Evolutionary conservation across 2,797 vertebrate species (phyloP), one percentile per base, ranked within the genome.

Genomic region (Phaenicophaeus curvirostris): DNA sequence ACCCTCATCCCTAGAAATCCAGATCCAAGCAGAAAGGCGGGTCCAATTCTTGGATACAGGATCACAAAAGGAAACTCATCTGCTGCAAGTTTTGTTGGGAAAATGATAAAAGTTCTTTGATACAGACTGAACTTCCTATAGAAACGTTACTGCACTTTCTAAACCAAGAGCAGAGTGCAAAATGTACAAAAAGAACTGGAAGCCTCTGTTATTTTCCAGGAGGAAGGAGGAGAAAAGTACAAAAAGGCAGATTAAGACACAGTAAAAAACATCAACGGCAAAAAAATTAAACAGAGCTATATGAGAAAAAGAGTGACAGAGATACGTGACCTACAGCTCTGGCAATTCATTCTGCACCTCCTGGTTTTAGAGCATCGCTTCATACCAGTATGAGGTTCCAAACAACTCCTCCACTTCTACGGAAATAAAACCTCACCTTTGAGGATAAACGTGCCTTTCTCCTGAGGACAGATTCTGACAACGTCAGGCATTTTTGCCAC

Each of bases 401-500:
- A 53, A 63, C 8, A 63, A 54, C 9, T 31, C 15, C 16, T 66
- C 35, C 48, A 55, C 6, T 15, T 15, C 1, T 2, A 2, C 41
- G 13, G 59, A 77, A 81, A 27, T 28, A 54, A 35, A 41, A 20
- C n/a, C 80, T 68, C 95, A 99, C 99, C 99, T 96, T 97, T 98
- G 27, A 99, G 96, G 23, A 97, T 54, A 2, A 97, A 4, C 13
- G 61, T 86, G 23, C 98, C 98, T 67, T 98, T 97, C 17, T 50
- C 11, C 8, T 27, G 76, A 33, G 93, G 92, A 44, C 92, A 84
- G 57, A 99, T 6, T 5, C 75, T 92, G 55, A 99, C 98, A 42
- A 98, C 98, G 17, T 99, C 99, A 1, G 99, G 98, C 98, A 99
- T 99, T 61, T 98, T 98, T 33, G 95, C 90, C 59, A 98, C 97